Conservation (phyloP, 1,140 invertebrate species). For the Euborellia annulipes region DNA sequence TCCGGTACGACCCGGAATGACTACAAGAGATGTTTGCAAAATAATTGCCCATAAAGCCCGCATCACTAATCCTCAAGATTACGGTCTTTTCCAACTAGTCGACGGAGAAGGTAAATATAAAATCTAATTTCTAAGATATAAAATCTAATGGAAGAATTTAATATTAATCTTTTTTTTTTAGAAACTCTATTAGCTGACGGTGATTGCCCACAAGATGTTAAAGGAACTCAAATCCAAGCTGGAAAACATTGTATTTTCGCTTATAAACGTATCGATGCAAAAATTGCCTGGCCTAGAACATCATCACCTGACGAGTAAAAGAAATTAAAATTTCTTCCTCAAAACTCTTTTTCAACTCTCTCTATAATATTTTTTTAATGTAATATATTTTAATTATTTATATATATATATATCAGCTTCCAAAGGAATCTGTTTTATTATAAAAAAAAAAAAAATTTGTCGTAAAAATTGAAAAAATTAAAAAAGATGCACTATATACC, state of each 20-base stretch:
- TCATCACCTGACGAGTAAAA: conserved; percentile 21
- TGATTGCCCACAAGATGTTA: conserved; percentile 78
- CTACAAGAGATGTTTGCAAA: conserved; percentile 77
- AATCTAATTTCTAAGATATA: too few species aligned
- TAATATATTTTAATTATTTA: too few species aligned
- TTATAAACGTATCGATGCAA: conserved; percentile 87
- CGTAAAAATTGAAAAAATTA: too few species aligned
- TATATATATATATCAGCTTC: too few species aligned
- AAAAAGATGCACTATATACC: too few species aligned
- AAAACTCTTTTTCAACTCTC: too few species aligned
- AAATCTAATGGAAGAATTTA: not conserved
- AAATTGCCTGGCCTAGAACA: conserved; percentile 85
- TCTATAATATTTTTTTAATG: too few species aligned
- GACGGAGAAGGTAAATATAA: conserved; percentile 63
- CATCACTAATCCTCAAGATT: conserved; percentile 92
- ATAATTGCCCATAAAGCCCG: conserved; percentile 84
- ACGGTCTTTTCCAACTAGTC: conserved; percentile 79
- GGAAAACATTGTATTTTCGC: conserved; percentile 78
- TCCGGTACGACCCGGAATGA: conserved; percentile 80
- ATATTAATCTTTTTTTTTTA: conserved; percentile 30
- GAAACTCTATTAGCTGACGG: conserved; percentile 75
- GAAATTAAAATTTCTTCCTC: too few species aligned
- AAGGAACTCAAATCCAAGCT: conserved; percentile 42
- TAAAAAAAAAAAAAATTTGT: too few species aligned
- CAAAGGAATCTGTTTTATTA: too few species aligned